Evolutionary conservation across 2,888 invertebrate species (phyloP).

Genomic region (Liopterus haemorrhoidalis): DNA sequence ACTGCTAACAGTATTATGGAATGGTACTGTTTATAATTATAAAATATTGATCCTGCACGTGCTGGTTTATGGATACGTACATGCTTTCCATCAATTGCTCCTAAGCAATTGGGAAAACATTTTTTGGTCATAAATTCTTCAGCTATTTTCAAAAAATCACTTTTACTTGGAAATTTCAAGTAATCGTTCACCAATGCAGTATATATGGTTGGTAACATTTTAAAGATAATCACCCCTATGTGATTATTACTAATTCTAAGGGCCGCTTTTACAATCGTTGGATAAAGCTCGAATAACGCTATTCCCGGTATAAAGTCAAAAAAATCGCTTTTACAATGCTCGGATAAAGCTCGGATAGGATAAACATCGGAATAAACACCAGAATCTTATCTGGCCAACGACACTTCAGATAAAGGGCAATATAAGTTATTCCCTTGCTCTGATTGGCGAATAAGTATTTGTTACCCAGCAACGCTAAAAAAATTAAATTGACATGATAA

Average conservation of each 20-base stretch:
- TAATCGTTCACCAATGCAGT: slow-evolving; percentile 3
- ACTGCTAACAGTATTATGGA: slow-evolving; percentile 8
- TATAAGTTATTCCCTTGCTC: no score
- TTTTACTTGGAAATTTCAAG: not conserved
- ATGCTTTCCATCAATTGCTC: slow-evolving; percentile 12
- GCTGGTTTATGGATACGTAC: slow-evolving; percentile 9
- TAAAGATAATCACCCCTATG: slow-evolving; percentile 5
- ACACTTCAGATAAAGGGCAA: no score
- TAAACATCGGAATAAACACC: no score
- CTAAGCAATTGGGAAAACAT: slow-evolving; percentile 11
- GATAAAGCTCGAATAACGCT: no score
- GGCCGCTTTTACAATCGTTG: no score
- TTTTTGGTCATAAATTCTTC: slow-evolving; percentile 6
- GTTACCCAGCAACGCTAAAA: no score
- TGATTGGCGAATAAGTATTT: no score
- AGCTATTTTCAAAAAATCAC: slow-evolving; percentile 2
- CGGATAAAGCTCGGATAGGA: no score
- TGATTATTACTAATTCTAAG: slow-evolving; percentile 10
- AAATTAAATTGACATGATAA: no score
- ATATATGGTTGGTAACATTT: slow-evolving; percentile 6
- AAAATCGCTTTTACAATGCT: no score
- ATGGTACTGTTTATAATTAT: slow-evolving; percentile 11
- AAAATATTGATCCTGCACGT: slow-evolving; percentile 5
- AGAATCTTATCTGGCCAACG: no score
- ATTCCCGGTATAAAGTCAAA: no score